Conservation (phyloP, 2,888 invertebrate species). For the Pachymerium ferrugineum region DNA sequence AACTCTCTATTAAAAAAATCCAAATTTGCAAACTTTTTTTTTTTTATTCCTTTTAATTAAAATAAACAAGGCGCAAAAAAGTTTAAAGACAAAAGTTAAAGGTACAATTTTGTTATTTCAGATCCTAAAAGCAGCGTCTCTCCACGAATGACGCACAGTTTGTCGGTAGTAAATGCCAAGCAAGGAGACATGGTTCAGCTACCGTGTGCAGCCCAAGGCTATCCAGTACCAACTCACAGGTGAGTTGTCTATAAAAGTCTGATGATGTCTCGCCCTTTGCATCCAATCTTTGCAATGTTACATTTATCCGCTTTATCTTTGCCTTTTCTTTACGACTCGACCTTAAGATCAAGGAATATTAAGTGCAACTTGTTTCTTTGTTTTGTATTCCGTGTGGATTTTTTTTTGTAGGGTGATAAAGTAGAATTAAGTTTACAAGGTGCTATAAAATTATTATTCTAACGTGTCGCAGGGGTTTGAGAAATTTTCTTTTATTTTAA, state of each 20-base stretch:
- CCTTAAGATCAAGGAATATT: too few relatives aligned
- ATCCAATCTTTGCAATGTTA: not conserved
- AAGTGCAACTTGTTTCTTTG: too few relatives aligned
- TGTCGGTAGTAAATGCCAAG: conserved; percentile 20
- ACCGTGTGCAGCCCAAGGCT: conserved; percentile 27
- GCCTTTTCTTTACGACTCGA: not conserved
- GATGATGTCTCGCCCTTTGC: conserved; percentile 8
- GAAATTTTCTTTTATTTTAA: too few relatives aligned
- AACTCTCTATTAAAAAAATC: not conserved
- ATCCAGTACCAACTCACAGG: conserved; percentile 28
- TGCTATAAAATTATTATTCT: too few relatives aligned
- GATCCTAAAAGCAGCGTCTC: conserved; percentile 32
- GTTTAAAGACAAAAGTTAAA: too few relatives aligned
- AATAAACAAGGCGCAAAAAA: not conserved
- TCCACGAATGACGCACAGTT: conserved; percentile 30
- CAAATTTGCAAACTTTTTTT: too few relatives aligned
- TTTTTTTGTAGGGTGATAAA: too few relatives aligned
- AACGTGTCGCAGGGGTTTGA: too few relatives aligned
- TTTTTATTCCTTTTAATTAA: too few relatives aligned
- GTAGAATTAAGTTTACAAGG: too few relatives aligned
- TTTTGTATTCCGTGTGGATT: too few relatives aligned
- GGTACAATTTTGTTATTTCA: not conserved
- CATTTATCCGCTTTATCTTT: not conserved
- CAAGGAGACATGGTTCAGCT: conserved; percentile 28
- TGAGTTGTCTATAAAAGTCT: not conserved